Percentiles rank a stretch among this genome's conserved stretches.
Conservation (phyloP, 1,140 invertebrate genomes). For the Belonocnema kinseyi region DNA sequence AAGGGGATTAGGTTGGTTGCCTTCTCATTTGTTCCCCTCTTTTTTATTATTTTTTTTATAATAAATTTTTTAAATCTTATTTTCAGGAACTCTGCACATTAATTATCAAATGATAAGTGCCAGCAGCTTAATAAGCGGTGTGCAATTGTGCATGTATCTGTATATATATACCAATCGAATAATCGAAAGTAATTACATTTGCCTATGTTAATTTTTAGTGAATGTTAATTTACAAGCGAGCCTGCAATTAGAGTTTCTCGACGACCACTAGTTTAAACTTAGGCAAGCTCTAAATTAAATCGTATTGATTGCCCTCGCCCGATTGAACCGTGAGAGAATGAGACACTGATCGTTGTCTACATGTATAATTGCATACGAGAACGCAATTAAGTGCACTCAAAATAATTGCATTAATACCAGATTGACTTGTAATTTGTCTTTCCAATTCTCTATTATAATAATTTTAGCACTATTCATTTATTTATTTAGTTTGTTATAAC, state of each 20-base stretch:
- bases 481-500: background rate
- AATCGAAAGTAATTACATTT: slow-evolving; percentile 44
- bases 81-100: too few relatives aligned
- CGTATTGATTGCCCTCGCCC: slow-evolving; percentile 42
- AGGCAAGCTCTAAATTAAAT: slow-evolving; percentile 63
- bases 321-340: slow-evolving; percentile 27
- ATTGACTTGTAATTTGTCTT: slow-evolving; percentile 24
- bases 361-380: slow-evolving; percentile 27
- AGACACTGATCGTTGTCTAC: slow-evolving; percentile 20
- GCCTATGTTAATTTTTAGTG: slow-evolving; percentile 51
- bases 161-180: too few relatives aligned
- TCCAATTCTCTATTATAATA: too few relatives aligned
- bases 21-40: too few relatives aligned
- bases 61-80: too few relatives aligned
- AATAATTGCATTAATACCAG: slow-evolving; percentile 11
- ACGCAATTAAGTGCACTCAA: slow-evolving; percentile 18
- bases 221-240: slow-evolving; percentile 58
- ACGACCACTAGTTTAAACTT: slow-evolving; percentile 52
- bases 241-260: slow-evolving; percentile 59
- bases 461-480: too few relatives aligned
- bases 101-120: slow-evolving; percentile 42
- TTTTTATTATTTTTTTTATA: too few relatives aligned
- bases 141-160: too few relatives aligned
- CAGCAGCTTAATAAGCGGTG: background rate
- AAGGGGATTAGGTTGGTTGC: too few relatives aligned